Conservation (phyloP, 2,113 vertebrate species). For the Pelecanoides urinatrix region DNA sequence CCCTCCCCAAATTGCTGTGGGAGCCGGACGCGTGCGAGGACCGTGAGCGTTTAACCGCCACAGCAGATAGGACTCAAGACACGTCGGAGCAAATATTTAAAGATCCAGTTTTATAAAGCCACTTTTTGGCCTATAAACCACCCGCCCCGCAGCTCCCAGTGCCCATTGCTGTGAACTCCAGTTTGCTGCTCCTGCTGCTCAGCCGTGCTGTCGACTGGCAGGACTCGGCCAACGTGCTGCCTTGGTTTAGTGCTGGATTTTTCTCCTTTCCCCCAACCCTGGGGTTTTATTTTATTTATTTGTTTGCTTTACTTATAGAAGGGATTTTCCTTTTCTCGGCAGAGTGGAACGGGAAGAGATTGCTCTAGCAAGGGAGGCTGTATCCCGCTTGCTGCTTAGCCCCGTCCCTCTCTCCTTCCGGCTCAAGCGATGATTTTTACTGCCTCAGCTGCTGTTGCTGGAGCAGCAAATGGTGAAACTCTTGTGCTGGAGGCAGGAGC, state of each 20-base stretch:
- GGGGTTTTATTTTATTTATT: not conserved
- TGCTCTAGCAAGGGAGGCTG: not conserved
- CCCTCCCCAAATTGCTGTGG: not conserved
- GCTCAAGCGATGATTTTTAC: not conserved
- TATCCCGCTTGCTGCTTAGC: not conserved
- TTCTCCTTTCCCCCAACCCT: not conserved
- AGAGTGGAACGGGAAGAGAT: not conserved
- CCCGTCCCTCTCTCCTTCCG: not conserved
- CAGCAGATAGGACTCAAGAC: constrained; percentile 2
- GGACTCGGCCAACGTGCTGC: not conserved
- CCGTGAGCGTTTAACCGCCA: not conserved
- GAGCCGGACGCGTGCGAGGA: fast-evolving
- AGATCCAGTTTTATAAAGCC: constrained; percentile 32
- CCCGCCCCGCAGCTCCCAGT: not conserved
- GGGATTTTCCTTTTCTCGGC: constrained; percentile 3
- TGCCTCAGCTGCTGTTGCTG: not conserved
- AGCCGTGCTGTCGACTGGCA: fast-evolving
- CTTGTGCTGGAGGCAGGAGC: not conserved
- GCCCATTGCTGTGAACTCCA: not conserved
- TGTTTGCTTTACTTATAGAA: constrained; percentile 27
- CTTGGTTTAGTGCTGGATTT: not conserved
- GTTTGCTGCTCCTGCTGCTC: not conserved
- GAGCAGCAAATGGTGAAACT: not conserved
- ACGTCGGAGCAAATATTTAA: constrained; percentile 58
- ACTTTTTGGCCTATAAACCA: constrained; percentile 18